Percentiles rank a stretch among this genome's conserved stretches.
These are phyloP conservation scores for Myanophis thanlyinensis DNA, from an alignment of 2,113 vertebrate genomes.

Conservation along the genomic window DNA sequence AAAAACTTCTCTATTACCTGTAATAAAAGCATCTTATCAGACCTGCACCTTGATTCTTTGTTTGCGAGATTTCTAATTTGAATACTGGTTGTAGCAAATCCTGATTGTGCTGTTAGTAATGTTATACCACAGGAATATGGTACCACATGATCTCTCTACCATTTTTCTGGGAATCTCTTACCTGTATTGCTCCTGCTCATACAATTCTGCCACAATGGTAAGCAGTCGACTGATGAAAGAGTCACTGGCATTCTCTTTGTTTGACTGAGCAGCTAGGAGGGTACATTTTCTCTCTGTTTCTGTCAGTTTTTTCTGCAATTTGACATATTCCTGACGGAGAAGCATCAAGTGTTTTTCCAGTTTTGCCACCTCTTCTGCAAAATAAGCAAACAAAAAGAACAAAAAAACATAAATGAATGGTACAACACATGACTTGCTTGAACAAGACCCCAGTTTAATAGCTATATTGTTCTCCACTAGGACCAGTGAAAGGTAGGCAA, in stretches of 20 bases:
- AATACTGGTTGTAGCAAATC: not conserved
- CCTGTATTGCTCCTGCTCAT: conserved; percentile 96
- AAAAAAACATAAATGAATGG: not conserved
- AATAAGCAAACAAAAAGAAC: not conserved
- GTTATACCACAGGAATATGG: not conserved
- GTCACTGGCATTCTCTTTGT: conserved; percentile 77
- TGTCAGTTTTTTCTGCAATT: conserved; percentile 94
- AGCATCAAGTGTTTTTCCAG: conserved; percentile 97
- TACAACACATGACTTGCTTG: not conserved
- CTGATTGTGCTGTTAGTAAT: not conserved
- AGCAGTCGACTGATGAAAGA: conserved; percentile 93
- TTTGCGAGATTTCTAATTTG: not conserved
- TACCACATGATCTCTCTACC: not conserved
- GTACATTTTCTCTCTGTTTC: conserved; percentile 91
- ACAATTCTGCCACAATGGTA: conserved; percentile 87
- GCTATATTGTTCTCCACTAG: not conserved
- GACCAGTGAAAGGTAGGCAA: not conserved
- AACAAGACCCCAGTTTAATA: not conserved
- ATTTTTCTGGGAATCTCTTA: conserved; percentile 42
- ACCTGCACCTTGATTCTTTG: not conserved
- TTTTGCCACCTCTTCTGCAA: conserved; percentile 98
- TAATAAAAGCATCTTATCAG: not conserved
- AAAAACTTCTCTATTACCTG: not conserved
- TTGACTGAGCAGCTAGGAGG: conserved; percentile 83
- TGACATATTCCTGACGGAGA: conserved; percentile 97